Percentiles rank a stretch among this genome's conserved stretches.
Evolutionary conservation across 1,140 invertebrate species (phyloP).

Genomic region (Euwallacea similis): DNA sequence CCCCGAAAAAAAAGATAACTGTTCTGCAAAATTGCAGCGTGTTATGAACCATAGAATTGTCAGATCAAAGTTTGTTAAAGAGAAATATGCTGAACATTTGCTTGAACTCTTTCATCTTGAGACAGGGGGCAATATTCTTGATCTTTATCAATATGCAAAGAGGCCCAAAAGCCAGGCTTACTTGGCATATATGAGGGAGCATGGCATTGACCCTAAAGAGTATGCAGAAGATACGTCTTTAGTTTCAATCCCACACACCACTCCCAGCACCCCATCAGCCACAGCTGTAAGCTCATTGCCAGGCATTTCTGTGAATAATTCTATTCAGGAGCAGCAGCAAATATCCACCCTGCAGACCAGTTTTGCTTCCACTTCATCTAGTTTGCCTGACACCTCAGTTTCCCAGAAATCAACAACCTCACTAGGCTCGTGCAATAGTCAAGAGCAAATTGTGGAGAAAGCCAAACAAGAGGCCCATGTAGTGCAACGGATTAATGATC

Average conservation of each 20-base stretch:
- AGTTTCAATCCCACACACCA: slow-evolving; percentile 40
- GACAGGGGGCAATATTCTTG: slow-evolving; percentile 83
- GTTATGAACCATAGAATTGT: slow-evolving; percentile 52
- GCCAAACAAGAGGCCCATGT: slow-evolving; percentile 94
- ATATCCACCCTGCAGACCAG: neutral
- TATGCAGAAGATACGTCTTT: slow-evolving; percentile 49
- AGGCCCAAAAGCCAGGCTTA: slow-evolving; percentile 72
- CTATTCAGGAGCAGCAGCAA: neutral
- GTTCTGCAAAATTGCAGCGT: slow-evolving; percentile 48
- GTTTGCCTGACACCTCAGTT: slow-evolving; percentile 13
- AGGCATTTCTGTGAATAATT: slow-evolving; percentile 23
- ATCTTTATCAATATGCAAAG: slow-evolving; percentile 81
- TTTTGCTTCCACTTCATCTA: slow-evolving; percentile 23
- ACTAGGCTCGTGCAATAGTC: slow-evolving; percentile 38
- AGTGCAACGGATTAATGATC: slow-evolving; percentile 85
- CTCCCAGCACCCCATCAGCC: slow-evolving; percentile 47
- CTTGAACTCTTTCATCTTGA: slow-evolving; percentile 85
- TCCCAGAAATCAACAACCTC: slow-evolving; percentile 21
- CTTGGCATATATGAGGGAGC: slow-evolving; percentile 71
- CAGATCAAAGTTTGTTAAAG: slow-evolving; percentile 50
- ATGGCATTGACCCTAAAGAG: slow-evolving; percentile 66
- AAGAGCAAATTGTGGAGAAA: slow-evolving; percentile 82
- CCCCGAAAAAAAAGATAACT: slow-evolving; percentile 51
- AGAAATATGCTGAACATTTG: slow-evolving; percentile 75
- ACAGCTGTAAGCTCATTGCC: slow-evolving; percentile 49